A percentile compares a stretch with the other conserved stretches of the same genome.
Evolutionary conservation across 2,888 invertebrate species (phyloP).

Genomic region (Thera britannica): DNA sequence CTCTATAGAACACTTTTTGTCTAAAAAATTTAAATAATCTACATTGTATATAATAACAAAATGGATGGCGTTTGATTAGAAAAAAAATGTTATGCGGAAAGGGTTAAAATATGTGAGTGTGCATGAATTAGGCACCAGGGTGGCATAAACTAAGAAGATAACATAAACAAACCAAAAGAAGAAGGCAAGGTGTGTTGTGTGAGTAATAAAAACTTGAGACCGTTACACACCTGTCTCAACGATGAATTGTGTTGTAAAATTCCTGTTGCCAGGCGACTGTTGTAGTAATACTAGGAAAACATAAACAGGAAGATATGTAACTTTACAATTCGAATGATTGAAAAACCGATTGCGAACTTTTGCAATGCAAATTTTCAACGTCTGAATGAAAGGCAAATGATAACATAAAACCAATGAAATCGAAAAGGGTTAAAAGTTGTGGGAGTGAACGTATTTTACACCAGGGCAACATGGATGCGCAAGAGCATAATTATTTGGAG

Average conservation of each 20-base stretch:
- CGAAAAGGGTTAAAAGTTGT: neutral
- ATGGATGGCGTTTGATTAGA: no score
- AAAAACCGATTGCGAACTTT: neutral
- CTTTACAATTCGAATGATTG: slow-evolving; percentile 1
- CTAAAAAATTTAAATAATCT: no score
- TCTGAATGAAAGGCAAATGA: no score
- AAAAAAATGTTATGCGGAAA: neutral
- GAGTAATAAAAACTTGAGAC: neutral
- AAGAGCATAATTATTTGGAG: neutral
- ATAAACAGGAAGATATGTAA: neutral
- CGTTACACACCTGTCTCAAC: neutral
- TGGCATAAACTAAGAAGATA: slow-evolving; percentile 2
- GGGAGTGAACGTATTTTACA: slow-evolving; percentile 3
- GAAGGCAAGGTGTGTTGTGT: neutral
- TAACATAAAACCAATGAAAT: no score
- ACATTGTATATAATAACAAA: no score
- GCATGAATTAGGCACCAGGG: slow-evolving; percentile 21
- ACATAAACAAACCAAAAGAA: neutral
- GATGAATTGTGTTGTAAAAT: neutral
- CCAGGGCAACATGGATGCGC: slow-evolving; percentile 12
- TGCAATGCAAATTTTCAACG: no score
- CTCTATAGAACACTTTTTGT: no score
- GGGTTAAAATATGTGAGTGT: slow-evolving; percentile 14
- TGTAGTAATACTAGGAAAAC: slow-evolving; percentile 6
- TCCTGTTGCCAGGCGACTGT: neutral